Conservation (phyloP, 2,888 invertebrate genomes). For the Perdita meconis region DNA sequence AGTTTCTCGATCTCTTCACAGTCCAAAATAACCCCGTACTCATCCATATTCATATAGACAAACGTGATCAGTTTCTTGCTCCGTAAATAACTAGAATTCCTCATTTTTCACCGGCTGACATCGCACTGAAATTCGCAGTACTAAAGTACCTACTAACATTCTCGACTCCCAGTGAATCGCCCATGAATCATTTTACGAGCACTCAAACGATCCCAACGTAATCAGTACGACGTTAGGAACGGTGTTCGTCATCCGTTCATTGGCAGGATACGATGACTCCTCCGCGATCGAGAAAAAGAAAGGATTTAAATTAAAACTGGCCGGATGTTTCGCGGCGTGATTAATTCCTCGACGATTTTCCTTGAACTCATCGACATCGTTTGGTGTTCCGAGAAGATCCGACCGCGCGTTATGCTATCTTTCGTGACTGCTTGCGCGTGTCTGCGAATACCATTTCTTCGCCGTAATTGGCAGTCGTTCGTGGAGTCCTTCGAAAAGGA, state of each 20-base stretch:
- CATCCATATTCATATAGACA: not conserved
- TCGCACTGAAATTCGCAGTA: too few species aligned
- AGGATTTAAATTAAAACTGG: slow-evolving; percentile 32
- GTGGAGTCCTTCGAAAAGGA: slow-evolving; percentile 7
- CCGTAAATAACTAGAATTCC: not conserved
- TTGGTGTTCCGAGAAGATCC: slow-evolving; percentile 55
- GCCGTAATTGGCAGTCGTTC: slow-evolving; percentile 19
- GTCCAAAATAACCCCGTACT: not conserved
- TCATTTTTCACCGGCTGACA: not conserved
- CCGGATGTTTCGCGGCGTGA: slow-evolving; percentile 43
- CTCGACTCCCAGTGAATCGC: slow-evolving; percentile 6
- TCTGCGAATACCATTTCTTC: slow-evolving; percentile 27
- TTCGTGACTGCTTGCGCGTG: slow-evolving; percentile 35
- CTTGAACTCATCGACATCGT: slow-evolving; percentile 50
- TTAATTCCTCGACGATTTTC: slow-evolving; percentile 54
- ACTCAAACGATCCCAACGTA: not conserved
- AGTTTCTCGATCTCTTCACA: too few species aligned
- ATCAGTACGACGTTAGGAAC: not conserved
- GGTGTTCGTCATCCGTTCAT: slow-evolving; percentile 9
- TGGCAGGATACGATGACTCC: slow-evolving; percentile 12
- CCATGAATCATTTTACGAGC: slow-evolving; percentile 32
- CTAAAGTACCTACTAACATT: slow-evolving; percentile 1
- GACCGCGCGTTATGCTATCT: slow-evolving; percentile 52
- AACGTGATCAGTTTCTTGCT: not conserved
- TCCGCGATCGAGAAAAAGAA: slow-evolving; percentile 4